Conservation (phyloP, 2,888 invertebrate species). For the Ellobium chinense region DNA sequence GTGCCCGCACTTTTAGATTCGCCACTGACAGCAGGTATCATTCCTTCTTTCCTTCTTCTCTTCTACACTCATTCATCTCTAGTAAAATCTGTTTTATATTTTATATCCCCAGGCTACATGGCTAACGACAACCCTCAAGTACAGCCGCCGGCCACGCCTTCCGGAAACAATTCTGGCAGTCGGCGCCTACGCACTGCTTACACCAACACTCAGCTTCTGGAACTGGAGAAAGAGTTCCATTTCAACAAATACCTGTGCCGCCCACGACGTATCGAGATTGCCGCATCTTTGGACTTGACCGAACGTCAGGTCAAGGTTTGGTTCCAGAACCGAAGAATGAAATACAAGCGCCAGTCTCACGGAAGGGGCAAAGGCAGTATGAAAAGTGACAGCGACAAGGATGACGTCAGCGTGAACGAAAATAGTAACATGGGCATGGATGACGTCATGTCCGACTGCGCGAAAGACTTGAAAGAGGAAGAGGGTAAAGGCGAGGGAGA, state of each 20-base stretch:
- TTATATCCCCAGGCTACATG: not conserved
- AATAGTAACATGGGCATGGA: slow-evolving; percentile 19
- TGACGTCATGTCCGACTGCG: not conserved
- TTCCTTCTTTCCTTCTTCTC: not conserved
- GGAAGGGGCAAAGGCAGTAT: slow-evolving; percentile 47
- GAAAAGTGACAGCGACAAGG: slow-evolving; percentile 17
- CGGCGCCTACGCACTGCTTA: slow-evolving; percentile 88
- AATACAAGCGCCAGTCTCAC: slow-evolving; percentile 80
- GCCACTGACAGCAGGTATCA: too few species aligned
- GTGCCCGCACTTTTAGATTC: too few species aligned
- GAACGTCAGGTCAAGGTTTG: slow-evolving; percentile 95
- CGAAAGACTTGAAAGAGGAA: slow-evolving; percentile 5
- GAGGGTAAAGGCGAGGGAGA: slow-evolving; percentile 2
- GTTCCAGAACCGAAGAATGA: slow-evolving; percentile 99
- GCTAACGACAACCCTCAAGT: not conserved
- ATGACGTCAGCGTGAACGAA: too few species aligned
- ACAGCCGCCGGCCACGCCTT: not conserved
- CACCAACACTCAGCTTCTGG: slow-evolving; percentile 89
- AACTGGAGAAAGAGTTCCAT: slow-evolving; percentile 90
- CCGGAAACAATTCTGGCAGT: slow-evolving; percentile 51
- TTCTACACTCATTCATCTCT: too few species aligned
- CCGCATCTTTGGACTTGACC: slow-evolving; percentile 85
- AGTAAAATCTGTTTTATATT: too few species aligned
- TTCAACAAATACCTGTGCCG: slow-evolving; percentile 88
- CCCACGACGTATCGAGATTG: slow-evolving; percentile 88